Evolutionary conservation across 2,888 invertebrate species (phyloP).

Genomic region (Coenonympha glycerion): DNA sequence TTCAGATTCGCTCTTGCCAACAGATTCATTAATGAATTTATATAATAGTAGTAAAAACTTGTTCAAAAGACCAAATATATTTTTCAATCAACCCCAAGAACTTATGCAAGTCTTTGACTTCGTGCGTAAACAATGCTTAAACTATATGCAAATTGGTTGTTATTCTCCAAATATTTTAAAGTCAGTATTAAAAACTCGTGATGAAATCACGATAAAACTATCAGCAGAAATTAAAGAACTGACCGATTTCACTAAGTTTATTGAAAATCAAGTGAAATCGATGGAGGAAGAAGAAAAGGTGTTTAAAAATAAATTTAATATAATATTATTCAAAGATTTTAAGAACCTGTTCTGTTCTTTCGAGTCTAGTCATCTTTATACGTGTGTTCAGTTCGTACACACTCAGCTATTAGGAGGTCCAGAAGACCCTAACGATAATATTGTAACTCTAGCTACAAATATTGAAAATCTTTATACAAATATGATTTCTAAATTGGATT

Average conservation of each 20-base stretch:
- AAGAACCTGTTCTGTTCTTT: slow-evolving; percentile 34
- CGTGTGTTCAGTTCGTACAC: slow-evolving; percentile 37
- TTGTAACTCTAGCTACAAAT: slow-evolving; percentile 29
- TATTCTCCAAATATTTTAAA: slow-evolving; percentile 24
- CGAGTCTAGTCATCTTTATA: slow-evolving; percentile 36
- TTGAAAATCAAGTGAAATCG: slow-evolving; percentile 25
- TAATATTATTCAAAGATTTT: slow-evolving; percentile 33
- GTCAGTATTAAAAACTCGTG: slow-evolving; percentile 25
- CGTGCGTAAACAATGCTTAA: slow-evolving; percentile 34
- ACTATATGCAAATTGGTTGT: slow-evolving; percentile 36
- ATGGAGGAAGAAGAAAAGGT: slow-evolving; percentile 32
- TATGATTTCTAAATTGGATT: slow-evolving; percentile 30
- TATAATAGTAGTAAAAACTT: slow-evolving; percentile 1
- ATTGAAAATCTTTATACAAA: slow-evolving; percentile 35
- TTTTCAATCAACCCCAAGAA: slow-evolving; percentile 34
- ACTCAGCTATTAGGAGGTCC: slow-evolving; percentile 29
- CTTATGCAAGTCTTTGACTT: slow-evolving; percentile 31
- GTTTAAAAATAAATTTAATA: slow-evolving; percentile 32
- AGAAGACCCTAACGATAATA: slow-evolving; percentile 38
- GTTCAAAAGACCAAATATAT: slow-evolving; percentile 22
- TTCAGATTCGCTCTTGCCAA: background rate
- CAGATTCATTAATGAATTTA: background rate
- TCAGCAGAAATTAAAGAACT: slow-evolving; percentile 25
- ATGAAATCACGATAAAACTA: slow-evolving; percentile 27
- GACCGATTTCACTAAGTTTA: slow-evolving; percentile 26